Evolutionary conservation across 2,888 invertebrate genomes (phyloP), one percentile per base, ranked within the genome.

Genomic region (Entomobrya proxima): DNA sequence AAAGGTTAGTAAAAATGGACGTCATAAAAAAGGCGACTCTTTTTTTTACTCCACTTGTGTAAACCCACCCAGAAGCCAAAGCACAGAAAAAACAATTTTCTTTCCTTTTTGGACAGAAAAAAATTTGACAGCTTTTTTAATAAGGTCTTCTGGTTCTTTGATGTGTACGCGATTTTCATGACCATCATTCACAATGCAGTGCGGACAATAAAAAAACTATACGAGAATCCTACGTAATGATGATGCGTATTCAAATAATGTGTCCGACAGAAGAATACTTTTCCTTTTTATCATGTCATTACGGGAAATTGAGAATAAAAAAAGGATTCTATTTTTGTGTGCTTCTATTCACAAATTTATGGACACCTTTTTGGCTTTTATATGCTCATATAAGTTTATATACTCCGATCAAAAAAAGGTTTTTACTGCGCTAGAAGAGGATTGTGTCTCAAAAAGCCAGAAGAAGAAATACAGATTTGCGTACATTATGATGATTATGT

Each of bases 121-220:
- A 81, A 81, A 81, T 81, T 81, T 81, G 81, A 81, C 81, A 81
- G 81, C 81, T 81, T 74, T 81, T 81, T 81, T 81, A 81, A 81
- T 81, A 81, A 81, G 81, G 81, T 81, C 81, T 72, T 40, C 35
- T 37, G 58, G 18, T 69, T 40, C 55, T 67, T 80, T 80, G 58
- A 81, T 81, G 81, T 81, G 58, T 52, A n/a, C n/a, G n/a, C n/a
- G n/a, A n/a, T 21, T 80, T 80, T 69, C 69, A 80, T 78, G 35
- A 79, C 78, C 30, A 58, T 44, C 35, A 40, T 78, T 61, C 13
- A 15, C 40, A 76, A 52, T 11, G 61, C n/a, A 24, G 15, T 27
- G 58, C 21, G 21, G 9, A 61, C 76, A 77, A 44, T 55, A 61
- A 77, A 47, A 77, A 58, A 55, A 58, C 37, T 35, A 76, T 35